Conservation (phyloP, 2,888 invertebrate genomes). For the Blastobasis lacticolella region DNA sequence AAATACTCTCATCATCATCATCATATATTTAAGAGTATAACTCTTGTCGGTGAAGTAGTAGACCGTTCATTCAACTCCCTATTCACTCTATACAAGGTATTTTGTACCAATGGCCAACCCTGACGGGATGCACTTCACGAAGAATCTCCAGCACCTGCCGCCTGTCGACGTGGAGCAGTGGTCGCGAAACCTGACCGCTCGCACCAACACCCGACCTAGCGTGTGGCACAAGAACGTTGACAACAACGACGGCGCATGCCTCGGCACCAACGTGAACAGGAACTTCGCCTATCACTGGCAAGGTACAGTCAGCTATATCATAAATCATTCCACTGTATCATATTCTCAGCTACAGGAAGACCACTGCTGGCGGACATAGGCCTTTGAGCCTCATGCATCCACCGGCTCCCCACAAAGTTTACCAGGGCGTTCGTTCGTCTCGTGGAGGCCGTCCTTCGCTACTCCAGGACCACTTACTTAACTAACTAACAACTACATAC, state of each 20-base stretch:
- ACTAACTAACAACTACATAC: too few species aligned
- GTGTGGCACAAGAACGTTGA: constrained; percentile 60
- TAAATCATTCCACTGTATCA: constrained; percentile 2
- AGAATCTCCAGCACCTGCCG: constrained; percentile 25
- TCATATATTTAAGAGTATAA: too few species aligned
- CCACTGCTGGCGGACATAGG: too few species aligned
- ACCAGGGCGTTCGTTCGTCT: too few species aligned
- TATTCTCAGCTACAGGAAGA: too few species aligned
- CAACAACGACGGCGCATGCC: constrained; percentile 34
- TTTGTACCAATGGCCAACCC: constrained; percentile 60
- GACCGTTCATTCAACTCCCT: too few species aligned
- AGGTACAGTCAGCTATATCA: constrained; percentile 27
- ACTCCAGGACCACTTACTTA: too few species aligned
- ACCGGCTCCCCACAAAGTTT: too few species aligned
- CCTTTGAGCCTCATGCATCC: too few species aligned
- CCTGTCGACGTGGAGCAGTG: constrained; percentile 34
- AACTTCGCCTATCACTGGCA: constrained; percentile 69
- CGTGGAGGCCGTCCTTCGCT: too few species aligned
- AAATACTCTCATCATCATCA: too few species aligned
- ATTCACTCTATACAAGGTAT: constrained; percentile 33
- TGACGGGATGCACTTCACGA: constrained; percentile 52
- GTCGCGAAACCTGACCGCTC: constrained; percentile 40
- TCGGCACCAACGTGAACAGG: constrained; percentile 59
- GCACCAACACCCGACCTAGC: constrained; percentile 31
- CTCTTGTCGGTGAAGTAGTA: too few species aligned